These are phyloP conservation scores for Falco peregrinus DNA, from an alignment of 2,797 vertebrate genomes.

Conservation along the genomic window DNA sequence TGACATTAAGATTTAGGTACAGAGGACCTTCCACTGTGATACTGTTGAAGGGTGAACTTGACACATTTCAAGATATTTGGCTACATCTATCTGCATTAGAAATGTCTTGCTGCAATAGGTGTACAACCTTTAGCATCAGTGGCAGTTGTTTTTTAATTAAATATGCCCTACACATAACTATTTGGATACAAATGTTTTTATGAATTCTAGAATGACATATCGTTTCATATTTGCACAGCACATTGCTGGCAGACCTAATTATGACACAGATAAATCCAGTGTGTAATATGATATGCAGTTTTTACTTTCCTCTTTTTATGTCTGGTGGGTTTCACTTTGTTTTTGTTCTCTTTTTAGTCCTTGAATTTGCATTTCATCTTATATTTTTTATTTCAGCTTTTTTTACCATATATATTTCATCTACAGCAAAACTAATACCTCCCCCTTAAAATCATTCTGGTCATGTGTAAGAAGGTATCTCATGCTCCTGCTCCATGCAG, in stretches of 20 bases:
- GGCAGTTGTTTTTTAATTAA: not conserved
- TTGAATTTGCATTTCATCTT: not conserved
- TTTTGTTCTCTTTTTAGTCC: not conserved
- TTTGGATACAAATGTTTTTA: not conserved
- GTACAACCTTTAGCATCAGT: not conserved
- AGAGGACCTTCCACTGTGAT: not conserved
- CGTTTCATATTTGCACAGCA: not conserved
- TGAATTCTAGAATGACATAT: not conserved
- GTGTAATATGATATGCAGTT: not conserved
- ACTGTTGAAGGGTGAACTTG: slow-evolving; percentile 14
- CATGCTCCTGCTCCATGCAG: not conserved
- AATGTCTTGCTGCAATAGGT: not conserved
- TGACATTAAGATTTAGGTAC: slow-evolving; percentile 16
- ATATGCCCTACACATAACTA: not conserved
- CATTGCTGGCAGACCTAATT: not conserved
- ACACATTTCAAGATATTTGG: not conserved
- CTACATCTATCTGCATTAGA: not conserved
- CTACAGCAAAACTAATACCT: not conserved
- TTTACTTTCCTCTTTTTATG: not conserved
- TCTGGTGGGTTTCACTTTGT: not conserved
- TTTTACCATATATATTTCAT: not conserved
- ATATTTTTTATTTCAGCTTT: not conserved
- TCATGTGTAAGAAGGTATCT: not conserved
- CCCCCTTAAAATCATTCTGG: not conserved
- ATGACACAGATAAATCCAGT: not conserved